phyloP scores from a whole-genome alignment of 2,888 invertebrate genomes.

The Podotricha telesiphe region DNA sequence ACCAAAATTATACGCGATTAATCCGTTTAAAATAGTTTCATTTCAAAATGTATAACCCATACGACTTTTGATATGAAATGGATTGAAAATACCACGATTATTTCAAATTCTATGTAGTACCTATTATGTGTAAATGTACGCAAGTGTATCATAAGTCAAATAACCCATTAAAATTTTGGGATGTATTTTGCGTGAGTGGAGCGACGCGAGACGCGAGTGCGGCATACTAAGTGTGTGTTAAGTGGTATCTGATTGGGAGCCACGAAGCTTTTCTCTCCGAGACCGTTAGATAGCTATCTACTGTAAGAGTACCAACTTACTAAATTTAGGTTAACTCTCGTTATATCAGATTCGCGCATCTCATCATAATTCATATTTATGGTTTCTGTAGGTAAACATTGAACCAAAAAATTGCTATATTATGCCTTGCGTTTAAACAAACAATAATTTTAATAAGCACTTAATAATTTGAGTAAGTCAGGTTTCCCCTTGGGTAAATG shows the following conservation, averaged over 20 bases:
- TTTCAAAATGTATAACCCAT: too few relatives aligned
- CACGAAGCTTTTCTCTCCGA: neutral
- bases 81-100: neutral
- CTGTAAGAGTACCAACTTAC: slow-evolving; percentile 7
- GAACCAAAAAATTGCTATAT: too few relatives aligned
- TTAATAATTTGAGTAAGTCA: too few relatives aligned
- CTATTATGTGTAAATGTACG: slow-evolving; percentile 11
- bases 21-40: too few relatives aligned
- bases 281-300: slow-evolving; percentile 15
- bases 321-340: slow-evolving; percentile 1
- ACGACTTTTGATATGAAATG: neutral
- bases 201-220: neutral
- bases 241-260: slow-evolving; percentile 9
- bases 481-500: too few relatives aligned
- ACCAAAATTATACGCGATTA: too few relatives aligned
- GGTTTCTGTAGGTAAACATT: neutral
- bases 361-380: neutral
- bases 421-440: too few relatives aligned
- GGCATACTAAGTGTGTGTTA: slow-evolving; percentile 19
- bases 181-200: slow-evolving; percentile 21
- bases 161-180: slow-evolving; percentile 15
- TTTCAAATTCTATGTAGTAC: neutral
- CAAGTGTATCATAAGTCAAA: slow-evolving; percentile 16
- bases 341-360: slow-evolving; percentile 11
- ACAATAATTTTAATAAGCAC: too few relatives aligned